Base-by-base conservation (phyloP, 2,113 vertebrate species). In the Marcusenius ussheri region DNA sequence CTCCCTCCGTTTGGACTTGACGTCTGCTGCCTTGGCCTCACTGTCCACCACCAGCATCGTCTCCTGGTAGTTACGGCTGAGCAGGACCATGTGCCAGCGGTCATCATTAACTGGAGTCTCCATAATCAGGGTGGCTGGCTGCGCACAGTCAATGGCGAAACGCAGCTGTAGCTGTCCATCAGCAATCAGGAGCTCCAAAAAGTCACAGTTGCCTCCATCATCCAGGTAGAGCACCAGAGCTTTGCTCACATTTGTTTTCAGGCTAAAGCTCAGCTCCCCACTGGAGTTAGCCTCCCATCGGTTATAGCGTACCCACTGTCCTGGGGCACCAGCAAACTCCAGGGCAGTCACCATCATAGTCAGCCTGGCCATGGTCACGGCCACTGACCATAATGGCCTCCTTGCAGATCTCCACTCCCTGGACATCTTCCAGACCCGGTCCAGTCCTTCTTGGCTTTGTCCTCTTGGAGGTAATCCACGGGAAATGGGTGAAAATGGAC, bases 191-290 rank as follows among this genome's bases (percentile, higher is more conserved):
- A 98, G 96, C 95, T 98, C 98, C 95, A 99, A 53, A 92, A 99
- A 99, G 95, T 98, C 98, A 5, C 98, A 99, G 95, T 98, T 97
- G 58, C 98, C 98, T 0, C 97, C 98, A 19, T 99, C 98, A 1
- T 99, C 98, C 92, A 98, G 94, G 94, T 98, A 99, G 58, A 98
- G 97, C 86, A 99, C 95, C 90, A 98, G 92, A 19, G 97, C 97
- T 91, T 97, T 96, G 89, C 97, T 96, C 88, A 95, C 91, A 91
- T 99, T 98, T 92, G 97, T 98, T 93, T 97, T 97, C 83, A 99
- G 90, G 90, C 97, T 97, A 94, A 99, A 98, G 94, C 97, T 98
- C 74, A 99, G 96, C 91, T 98, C 97, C 0, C 97, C 98, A 0
- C 96, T 95, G 0, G 96, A 96, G 46, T 96, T 96, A 1, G 97